Evolutionary conservation across 2,888 invertebrate genomes (phyloP), one percentile per base, ranked within the genome.

Genomic region (Neoaliturus tenellus): DNA sequence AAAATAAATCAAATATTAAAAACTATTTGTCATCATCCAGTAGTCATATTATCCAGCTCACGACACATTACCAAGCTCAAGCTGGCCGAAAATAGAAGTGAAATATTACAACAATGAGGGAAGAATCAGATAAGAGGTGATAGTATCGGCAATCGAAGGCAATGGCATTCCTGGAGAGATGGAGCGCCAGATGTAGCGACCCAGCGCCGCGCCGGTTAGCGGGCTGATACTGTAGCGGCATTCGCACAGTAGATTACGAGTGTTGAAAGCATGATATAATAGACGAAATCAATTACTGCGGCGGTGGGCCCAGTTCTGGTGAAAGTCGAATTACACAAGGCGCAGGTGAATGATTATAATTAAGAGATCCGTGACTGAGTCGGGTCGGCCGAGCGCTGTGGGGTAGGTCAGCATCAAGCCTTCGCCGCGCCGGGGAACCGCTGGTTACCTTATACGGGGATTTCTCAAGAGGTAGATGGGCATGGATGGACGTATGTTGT

Each of bases 311-410:
- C 69, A 23, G 69, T 20, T 20, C 62, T 2, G 75, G 44, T 14
- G 75, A 75, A 75, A 75, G 75, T 75, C 0, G 75, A 44, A 44
- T 75, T 75, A 25, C 75, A 28, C 75, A 75, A 75, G 75, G 6
- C 1, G 48, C n/a, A 41, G 75, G 44, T 39, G 75, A 75, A 75
- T 75, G 41, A 75, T 75, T 75, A 41, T 75, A 75, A 75, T 75
- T 75, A 75, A 44, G 44, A 39, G 75, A 69, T 69, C 69, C 69
- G 69, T 69, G 69, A 69, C 69, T 17, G 33, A 17, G 5, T 2
- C 20, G 33, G 31, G 5, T 2, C 20, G 5, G 55, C 23, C 20
- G 20, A 12, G 20, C 20, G 51, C 4, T 20, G 51, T 23, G 51
- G 20, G 51, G 31, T 62, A 62, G 62, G 62, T 62, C 62, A 62